These are phyloP conservation scores for Rhopalosiphum maidis DNA, from an alignment of 1,140 invertebrate species.

Conservation along the genomic window DNA sequence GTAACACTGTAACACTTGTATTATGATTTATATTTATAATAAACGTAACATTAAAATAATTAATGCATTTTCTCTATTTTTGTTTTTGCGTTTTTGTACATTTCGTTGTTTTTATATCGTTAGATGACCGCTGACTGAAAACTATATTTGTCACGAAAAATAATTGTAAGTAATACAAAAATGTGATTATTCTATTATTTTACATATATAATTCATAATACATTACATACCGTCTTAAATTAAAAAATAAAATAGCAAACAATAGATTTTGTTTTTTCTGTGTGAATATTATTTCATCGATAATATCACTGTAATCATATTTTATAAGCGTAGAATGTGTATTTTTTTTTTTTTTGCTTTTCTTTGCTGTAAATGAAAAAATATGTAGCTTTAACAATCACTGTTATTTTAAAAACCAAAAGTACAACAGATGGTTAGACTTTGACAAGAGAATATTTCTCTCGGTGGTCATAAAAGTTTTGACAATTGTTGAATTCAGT, in stretches of 20 bases:
- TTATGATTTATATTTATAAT: not conserved
- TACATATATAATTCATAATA: no score
- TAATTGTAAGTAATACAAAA: no score
- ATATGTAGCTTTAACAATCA: not conserved
- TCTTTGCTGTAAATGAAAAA: not conserved
- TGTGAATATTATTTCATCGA: no score
- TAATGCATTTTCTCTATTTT: not conserved
- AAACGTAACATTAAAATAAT: not conserved
- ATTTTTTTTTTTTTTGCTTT: no score
- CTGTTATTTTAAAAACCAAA: not conserved
- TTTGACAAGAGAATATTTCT: slow-evolving; percentile 7
- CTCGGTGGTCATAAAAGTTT: not conserved
- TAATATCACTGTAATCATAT: not conserved
- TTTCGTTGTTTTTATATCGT: not conserved
- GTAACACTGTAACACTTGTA: not conserved
- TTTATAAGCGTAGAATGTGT: not conserved
- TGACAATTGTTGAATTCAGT: not conserved
- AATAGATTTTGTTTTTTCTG: not conserved
- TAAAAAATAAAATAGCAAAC: not conserved
- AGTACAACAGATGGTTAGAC: not conserved
- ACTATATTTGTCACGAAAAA: not conserved
- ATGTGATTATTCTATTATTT: no score
- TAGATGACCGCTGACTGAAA: not conserved
- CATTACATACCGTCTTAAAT: no score
- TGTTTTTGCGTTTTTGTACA: no score